A percentile compares a stretch with the other conserved stretches of the same genome.
phyloP scores from a whole-genome alignment of 2,888 invertebrate species.

The Marasmarcha lunaedactyla region DNA sequence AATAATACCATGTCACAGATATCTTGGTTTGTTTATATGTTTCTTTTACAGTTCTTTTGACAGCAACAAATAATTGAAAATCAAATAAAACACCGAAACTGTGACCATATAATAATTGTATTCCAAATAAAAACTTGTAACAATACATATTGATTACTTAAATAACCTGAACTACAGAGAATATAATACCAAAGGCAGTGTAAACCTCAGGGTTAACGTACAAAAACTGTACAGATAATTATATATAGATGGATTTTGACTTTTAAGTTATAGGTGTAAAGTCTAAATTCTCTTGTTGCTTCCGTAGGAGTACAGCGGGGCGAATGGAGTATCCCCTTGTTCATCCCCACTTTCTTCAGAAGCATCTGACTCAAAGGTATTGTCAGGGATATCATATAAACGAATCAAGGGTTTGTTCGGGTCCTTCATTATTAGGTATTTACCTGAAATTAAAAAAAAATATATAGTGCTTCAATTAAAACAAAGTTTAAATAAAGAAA shows the following conservation, averaged over 20 bases:
- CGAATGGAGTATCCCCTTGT: slow-evolving; percentile 57
- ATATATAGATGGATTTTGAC: too few species aligned
- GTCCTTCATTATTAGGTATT: slow-evolving; percentile 98
- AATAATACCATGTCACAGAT: too few species aligned
- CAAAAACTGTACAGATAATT: background rate
- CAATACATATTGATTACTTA: slow-evolving; percentile 34
- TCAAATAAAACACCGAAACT: slow-evolving; percentile 12
- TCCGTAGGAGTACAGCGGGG: slow-evolving; percentile 61
- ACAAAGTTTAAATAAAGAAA: too few species aligned
- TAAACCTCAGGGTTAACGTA: too few species aligned
- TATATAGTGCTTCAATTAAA: too few species aligned
- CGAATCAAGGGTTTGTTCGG: slow-evolving; percentile 98
- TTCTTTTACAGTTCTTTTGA: too few species aligned
- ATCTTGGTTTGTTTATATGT: too few species aligned
- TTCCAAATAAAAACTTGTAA: slow-evolving; percentile 43
- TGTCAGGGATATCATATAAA: slow-evolving; percentile 97
- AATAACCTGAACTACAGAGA: slow-evolving; percentile 2
- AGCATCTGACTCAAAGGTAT: slow-evolving; percentile 98
- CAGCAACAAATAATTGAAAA: too few species aligned
- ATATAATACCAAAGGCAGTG: too few species aligned
- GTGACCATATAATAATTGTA: slow-evolving; percentile 54
- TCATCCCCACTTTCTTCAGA: slow-evolving; percentile 88
- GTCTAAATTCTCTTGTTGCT: slow-evolving; percentile 55
- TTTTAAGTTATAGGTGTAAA: background rate
- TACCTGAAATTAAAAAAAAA: slow-evolving; percentile 41